A percentile compares a stretch with the other conserved stretches of the same genome.
Conservation (phyloP, 2,888 invertebrate genomes). For the Folsomia manolachei region DNA sequence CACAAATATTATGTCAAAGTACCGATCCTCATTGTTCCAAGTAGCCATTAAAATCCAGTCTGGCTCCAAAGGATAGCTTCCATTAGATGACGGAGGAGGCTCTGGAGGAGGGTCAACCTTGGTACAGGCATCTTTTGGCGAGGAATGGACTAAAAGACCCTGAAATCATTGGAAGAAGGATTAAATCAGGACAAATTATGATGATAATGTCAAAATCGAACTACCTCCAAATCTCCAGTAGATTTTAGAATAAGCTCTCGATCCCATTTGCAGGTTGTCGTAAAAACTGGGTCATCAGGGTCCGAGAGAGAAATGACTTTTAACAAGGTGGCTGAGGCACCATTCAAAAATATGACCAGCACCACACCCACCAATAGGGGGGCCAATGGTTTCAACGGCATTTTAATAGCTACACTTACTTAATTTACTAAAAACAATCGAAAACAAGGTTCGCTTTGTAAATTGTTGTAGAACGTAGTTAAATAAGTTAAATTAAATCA, state of each 20-base stretch:
- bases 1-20: too few relatives aligned
- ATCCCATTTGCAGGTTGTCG: background rate
- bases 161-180: too few relatives aligned
- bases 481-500: too few relatives aligned
- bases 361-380: too few relatives aligned
- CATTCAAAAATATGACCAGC: too few relatives aligned
- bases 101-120: constrained; percentile 15
- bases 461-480: too few relatives aligned
- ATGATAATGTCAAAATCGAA: background rate
- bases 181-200: background rate
- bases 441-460: too few relatives aligned
- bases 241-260: background rate
- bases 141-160: constrained; percentile 19
- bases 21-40: background rate
- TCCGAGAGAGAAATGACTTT: background rate
- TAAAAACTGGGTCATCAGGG: background rate
- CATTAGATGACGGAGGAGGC: constrained; percentile 18
- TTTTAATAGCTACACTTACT: too few relatives aligned
- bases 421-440: too few relatives aligned
- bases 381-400: too few relatives aligned
- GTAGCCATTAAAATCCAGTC: constrained; percentile 22
- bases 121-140: constrained; percentile 23
- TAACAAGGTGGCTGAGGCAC: background rate
- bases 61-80: constrained; percentile 1
- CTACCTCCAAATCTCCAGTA: background rate